A percentile compares a stretch with the other conserved stretches of the same genome.
phyloP scores from a whole-genome alignment of 2,888 invertebrate species.

The Timandra comae region DNA sequence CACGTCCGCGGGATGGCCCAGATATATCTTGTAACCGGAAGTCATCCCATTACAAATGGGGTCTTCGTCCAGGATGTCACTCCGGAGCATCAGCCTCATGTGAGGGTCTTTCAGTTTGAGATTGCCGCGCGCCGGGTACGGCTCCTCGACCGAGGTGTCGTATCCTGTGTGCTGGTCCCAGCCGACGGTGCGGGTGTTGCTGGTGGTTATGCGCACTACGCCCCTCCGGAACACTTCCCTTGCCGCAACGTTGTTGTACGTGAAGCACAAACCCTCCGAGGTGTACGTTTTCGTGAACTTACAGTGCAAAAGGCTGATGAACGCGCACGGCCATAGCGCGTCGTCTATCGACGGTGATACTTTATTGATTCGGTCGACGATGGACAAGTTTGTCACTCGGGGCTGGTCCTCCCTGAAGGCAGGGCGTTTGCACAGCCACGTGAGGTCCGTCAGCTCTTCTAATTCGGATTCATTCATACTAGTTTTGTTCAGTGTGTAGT shows the following conservation, averaged over 20 bases:
- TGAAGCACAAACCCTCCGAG: slow-evolving; percentile 1
- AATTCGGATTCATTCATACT: slow-evolving; percentile 4
- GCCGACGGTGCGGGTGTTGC: slow-evolving; percentile 3
- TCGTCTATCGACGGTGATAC: not conserved
- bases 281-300: not conserved
- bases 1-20: slow-evolving; percentile 29
- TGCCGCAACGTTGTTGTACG: not conserved
- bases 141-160: not conserved
- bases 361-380: not conserved
- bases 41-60: slow-evolving; percentile 22
- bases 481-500: not conserved
- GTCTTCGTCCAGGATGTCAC: slow-evolving; percentile 5
- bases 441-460: too few relatives aligned
- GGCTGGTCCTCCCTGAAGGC: too few relatives aligned
- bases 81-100: too few relatives aligned
- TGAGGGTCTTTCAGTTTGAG: too few relatives aligned
- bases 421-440: too few relatives aligned
- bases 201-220: not conserved
- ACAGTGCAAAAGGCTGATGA: not conserved
- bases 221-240: not conserved
- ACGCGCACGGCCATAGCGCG: not conserved
- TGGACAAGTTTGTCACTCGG: too few relatives aligned
- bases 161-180: slow-evolving; percentile 23
- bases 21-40: slow-evolving; percentile 28
- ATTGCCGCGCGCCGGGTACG: slow-evolving; percentile 23